These are phyloP conservation scores for Ceraclea dissimilis DNA, from an alignment of 2,888 invertebrate genomes.

Conservation along the genomic window DNA sequence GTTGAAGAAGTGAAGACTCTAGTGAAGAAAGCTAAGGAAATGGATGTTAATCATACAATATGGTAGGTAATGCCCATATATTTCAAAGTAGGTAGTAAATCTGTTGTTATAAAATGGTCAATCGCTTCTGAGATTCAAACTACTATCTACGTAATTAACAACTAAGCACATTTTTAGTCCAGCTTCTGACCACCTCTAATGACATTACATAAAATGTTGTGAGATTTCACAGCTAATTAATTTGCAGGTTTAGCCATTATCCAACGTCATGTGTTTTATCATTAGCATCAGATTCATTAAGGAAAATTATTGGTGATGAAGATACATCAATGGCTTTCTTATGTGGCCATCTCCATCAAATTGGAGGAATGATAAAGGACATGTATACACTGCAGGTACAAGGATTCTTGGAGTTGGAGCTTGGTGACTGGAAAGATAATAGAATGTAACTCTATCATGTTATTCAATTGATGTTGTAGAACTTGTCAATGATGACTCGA, in stretches of 20 bases:
- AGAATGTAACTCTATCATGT: constrained; percentile 57
- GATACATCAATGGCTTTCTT: constrained; percentile 66
- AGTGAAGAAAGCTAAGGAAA: constrained; percentile 45
- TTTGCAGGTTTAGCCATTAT: constrained; percentile 76
- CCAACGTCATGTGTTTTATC: constrained; percentile 80
- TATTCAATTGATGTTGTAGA: too few species aligned
- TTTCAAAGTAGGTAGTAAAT: neutral
- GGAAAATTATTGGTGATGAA: constrained; percentile 52
- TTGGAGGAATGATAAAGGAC: constrained; percentile 67
- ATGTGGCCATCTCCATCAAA: constrained; percentile 84
- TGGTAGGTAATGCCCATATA: constrained; percentile 36
- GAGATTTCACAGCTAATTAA: too few species aligned
- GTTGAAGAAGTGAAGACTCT: constrained; percentile 46
- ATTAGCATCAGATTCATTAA: constrained; percentile 43
- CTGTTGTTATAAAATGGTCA: too few species aligned
- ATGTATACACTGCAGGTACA: constrained; percentile 83
- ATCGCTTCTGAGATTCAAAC: too few species aligned
- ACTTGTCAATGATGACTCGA: too few species aligned
- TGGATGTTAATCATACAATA: constrained; percentile 53
- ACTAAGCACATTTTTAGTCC: too few species aligned
- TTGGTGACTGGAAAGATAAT: constrained; percentile 90
- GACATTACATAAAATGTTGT: too few species aligned
- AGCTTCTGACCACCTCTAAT: too few species aligned
- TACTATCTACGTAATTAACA: too few species aligned
- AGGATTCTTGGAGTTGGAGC: constrained; percentile 79